These are phyloP conservation scores for Spisula subtruncata DNA, from an alignment of 2,888 invertebrate species.

Conservation along the genomic window DNA sequence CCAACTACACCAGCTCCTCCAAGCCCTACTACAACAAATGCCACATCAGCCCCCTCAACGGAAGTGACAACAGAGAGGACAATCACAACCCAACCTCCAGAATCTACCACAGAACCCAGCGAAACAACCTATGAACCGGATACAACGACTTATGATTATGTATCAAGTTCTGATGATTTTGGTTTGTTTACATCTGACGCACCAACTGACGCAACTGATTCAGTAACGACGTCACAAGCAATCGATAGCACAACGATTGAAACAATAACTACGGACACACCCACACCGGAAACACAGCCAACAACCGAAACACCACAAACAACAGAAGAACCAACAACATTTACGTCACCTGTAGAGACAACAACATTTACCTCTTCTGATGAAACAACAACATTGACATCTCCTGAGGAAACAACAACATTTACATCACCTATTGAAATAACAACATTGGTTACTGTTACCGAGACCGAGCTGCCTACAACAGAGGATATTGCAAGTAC, in stretches of 20 bases:
- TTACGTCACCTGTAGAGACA: background rate
- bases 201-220: background rate
- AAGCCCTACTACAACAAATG: background rate
- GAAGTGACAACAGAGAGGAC: background rate
- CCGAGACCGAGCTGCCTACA: no score
- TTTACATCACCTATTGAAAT: background rate
- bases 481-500: background rate
- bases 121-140: background rate
- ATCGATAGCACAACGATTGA: background rate
- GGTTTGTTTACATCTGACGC: background rate
- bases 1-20: constrained; percentile 40
- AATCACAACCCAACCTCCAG: background rate
- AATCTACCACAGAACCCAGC: background rate
- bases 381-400: background rate
- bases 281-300: background rate
- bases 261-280: background rate
- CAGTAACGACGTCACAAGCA: background rate
- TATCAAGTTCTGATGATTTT: background rate
- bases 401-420: background rate
- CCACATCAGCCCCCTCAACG: background rate
- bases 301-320: background rate
- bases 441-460: background rate
- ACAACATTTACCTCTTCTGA: background rate
- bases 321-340: background rate
- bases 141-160: background rate